Evolutionary conservation across 2,113 vertebrate species (phyloP), one percentile per base, ranked within the genome.

Genomic region (Sinocyclocheilus grahami): DNA sequence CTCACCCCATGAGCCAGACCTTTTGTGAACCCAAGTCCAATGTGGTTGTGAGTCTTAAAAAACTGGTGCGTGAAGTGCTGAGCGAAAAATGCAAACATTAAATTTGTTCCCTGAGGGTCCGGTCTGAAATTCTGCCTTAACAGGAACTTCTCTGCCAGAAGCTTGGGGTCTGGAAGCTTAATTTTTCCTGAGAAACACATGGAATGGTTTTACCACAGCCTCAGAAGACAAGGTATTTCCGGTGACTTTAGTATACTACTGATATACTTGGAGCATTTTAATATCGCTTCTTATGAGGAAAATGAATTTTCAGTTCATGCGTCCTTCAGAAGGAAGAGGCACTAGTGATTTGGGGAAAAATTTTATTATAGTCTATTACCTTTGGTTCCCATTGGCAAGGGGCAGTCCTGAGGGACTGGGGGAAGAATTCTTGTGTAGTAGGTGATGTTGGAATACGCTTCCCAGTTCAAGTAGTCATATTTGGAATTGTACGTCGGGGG

Each of bases 51-150:
- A 0, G 97, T 98, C 93, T 97, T 99, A 92, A 99, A 98, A 91
- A 99, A 99, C 94, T 99, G 98, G 90, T 99, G 98, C 0, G 97
- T 99, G 91, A 99, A 99, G 86, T 99, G 98, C 90, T 99, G 98
- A 74, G 98, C 98, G 5, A 99, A 99, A 93, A 99, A 99, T 84
- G 96, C 96, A 84, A 99, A 99, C 97, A 99, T 96, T 89, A 99
- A 62, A 89, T 97, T 99, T 87, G 95, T 92, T 81, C 97, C 96
- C 87, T 94, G 96, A 0, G 97, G 97, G 65, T 97, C 96, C 0
- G 96, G 95, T n/a, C 95, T 93, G 76, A 99, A 99, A 55, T 88
- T 93, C 48, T 85, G 90, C 76, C 98, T 95, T 89, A 94, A 93
- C 53, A 99, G 91, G 88, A 98, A 96, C 42, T 83, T 94, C 72